Evolutionary conservation across 2,797 vertebrate genomes (phyloP).

Genomic region (Tiaroga cobitis): DNA sequence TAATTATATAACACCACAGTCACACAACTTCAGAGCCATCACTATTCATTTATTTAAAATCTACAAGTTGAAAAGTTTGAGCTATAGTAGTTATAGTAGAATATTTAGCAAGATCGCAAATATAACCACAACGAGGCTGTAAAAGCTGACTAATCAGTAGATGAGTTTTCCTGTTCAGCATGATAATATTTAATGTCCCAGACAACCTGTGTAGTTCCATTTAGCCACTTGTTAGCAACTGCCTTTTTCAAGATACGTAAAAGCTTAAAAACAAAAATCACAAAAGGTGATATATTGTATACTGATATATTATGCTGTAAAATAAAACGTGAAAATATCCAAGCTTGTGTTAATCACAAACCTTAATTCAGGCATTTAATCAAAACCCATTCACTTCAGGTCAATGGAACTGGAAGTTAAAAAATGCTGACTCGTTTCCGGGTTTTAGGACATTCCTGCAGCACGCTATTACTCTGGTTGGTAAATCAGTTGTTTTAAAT

Average conservation of each 20-base stretch:
- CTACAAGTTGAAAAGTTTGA: background rate
- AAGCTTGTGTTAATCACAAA: background rate
- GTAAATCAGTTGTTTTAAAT: background rate
- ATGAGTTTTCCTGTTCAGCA: background rate
- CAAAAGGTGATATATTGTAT: background rate
- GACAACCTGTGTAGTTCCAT: background rate
- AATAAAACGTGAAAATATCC: background rate
- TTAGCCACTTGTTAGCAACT: background rate
- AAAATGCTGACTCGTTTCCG: slow-evolving; percentile 13
- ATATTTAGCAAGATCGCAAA: background rate
- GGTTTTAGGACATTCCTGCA: background rate
- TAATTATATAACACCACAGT: background rate
- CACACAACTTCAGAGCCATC: background rate
- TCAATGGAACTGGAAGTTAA: background rate
- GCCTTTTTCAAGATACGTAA: background rate
- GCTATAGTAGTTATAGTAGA: background rate
- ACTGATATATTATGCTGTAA: background rate
- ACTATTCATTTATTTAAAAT: background rate
- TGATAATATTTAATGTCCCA: background rate
- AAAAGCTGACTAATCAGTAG: background rate
- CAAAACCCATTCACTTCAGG: background rate
- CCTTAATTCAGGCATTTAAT: background rate
- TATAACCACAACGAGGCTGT: background rate
- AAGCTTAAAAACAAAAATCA: background rate
- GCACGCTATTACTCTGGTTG: background rate